Evolutionary conservation across 2,888 invertebrate species (phyloP).

Genomic region (Encarsia formosa): DNA sequence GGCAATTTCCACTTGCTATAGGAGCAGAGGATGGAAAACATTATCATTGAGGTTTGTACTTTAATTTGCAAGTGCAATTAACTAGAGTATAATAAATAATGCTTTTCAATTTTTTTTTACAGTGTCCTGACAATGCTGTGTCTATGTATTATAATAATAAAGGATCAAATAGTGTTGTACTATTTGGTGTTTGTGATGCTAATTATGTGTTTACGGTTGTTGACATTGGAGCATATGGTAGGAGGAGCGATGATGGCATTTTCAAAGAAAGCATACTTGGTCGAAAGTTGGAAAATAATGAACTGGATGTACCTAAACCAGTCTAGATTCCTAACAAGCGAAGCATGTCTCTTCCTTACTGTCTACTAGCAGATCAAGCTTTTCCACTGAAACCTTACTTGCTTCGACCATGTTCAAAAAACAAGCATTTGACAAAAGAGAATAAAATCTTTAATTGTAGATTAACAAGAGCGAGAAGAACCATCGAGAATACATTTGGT

Average conservation of each 20-base stretch:
- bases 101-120: too few species aligned
- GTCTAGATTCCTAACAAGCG: not conserved
- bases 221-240: not conserved
- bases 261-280: not conserved
- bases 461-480: constrained; percentile 37
- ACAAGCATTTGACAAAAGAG: constrained; percentile 31
- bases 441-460: constrained; percentile 34
- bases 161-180: not conserved
- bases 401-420: constrained; percentile 36
- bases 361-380: constrained; percentile 31
- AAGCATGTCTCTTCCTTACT: not conserved
- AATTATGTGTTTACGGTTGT: not conserved
- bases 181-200: not conserved
- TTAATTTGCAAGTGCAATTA: too few species aligned
- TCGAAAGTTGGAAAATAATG: not conserved
- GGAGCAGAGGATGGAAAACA: too few species aligned
- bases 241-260: not conserved
- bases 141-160: too few species aligned
- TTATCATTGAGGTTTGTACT: too few species aligned
- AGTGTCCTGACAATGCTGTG: too few species aligned
- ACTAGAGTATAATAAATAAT: too few species aligned
- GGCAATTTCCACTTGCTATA: too few species aligned
- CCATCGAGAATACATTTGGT: constrained; percentile 26
- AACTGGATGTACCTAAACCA: not conserved
- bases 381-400: constrained; percentile 33